Evolutionary conservation across 2,113 vertebrate genomes (phyloP).

Genomic region (Suncus etruscus): DNA sequence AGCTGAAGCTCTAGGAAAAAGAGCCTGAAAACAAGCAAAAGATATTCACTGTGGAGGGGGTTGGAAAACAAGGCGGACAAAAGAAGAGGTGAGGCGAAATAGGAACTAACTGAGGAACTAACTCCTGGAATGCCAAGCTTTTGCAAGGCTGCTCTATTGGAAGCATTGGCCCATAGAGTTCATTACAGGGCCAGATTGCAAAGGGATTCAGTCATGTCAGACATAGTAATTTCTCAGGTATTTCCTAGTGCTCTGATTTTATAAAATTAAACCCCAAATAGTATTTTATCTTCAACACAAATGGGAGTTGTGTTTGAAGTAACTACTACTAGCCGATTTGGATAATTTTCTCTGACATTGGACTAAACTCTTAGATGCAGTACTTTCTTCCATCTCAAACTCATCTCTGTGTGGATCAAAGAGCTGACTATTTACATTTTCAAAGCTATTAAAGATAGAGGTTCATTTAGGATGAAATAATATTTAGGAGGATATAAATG

Average conservation of each 20-base stretch:
- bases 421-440: neutral
- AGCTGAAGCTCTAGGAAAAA: constrained; percentile 64
- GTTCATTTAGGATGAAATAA: neutral
- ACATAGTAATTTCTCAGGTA: neutral
- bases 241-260: neutral
- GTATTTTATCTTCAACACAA: constrained; percentile 53
- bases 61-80: neutral
- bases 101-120: no score
- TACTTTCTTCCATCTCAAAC: neutral
- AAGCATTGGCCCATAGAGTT: neutral
- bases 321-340: constrained; percentile 24
- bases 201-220: neutral
- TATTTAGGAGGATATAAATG: constrained; percentile 20
- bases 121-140: neutral
- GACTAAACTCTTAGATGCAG: neutral
- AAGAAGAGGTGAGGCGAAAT: neutral
- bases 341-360: constrained; percentile 25
- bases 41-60: constrained; percentile 44
- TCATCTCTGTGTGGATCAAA: neutral
- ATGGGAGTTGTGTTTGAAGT: constrained; percentile 25
- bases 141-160: neutral
- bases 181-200: neutral
- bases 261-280: constrained; percentile 44
- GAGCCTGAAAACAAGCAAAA: constrained; percentile 70
- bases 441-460: constrained; percentile 15